Evolutionary conservation across 2,797 vertebrate genomes (phyloP).

Genomic region (Helicolenus hilgendorfi): DNA sequence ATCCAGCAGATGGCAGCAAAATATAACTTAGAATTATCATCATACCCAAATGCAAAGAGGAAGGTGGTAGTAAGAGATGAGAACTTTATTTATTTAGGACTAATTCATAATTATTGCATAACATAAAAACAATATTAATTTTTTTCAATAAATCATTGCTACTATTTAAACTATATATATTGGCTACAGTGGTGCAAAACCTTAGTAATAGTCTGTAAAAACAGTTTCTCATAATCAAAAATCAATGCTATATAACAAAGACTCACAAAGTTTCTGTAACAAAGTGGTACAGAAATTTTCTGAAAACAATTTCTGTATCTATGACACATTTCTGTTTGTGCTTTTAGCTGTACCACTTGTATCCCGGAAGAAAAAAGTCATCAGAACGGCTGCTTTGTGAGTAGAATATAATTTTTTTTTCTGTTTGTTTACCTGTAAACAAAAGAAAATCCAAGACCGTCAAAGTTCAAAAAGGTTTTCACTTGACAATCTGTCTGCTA

Average conservation of each 20-base stretch:
- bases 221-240: neutral
- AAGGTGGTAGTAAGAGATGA: neutral
- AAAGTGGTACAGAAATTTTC: neutral
- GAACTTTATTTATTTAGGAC: neutral
- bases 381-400: neutral
- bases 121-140: neutral
- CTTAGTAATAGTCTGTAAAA: neutral
- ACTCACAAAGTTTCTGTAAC: neutral
- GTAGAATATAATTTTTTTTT: neutral
- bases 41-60: neutral
- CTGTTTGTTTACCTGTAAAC: neutral
- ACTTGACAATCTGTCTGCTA: neutral
- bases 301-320: neutral
- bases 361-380: neutral
- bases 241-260: neutral
- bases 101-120: neutral
- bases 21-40: neutral
- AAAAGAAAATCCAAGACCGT: neutral
- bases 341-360: neutral
- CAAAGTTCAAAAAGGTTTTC: neutral
- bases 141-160: neutral
- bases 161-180: neutral
- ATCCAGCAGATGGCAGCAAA: conserved; percentile 73
- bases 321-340: neutral
- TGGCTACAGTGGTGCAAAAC: neutral